Evolutionary conservation across 2,797 vertebrate species (phyloP), one percentile per base, ranked within the genome.

Genomic region (Enteromius unitaeniatus): DNA sequence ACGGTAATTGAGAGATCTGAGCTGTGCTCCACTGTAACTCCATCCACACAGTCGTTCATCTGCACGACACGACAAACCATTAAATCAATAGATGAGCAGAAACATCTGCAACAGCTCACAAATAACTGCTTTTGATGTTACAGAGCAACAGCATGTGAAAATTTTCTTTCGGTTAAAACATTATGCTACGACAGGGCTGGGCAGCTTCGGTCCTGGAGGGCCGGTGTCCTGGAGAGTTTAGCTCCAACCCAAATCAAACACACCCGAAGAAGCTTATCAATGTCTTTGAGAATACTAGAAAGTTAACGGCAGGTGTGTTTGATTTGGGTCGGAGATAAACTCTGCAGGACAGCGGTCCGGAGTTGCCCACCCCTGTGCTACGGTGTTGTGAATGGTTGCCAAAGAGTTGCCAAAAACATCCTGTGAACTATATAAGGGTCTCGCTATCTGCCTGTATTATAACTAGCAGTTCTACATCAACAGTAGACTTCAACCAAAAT

Each of bases 11-110:
- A 97, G 26, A 99, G 95, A 87, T 95, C 95, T 34, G 97, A 97
- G 87, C 92, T 97, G 92, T 97, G 97, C 85, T 99, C 97, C 87
- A 99, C 96, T 89, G 94, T 95, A 86, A 99, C 96, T 76, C 98
- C 98, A 79, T 99, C 97, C 90, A 99, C 91, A 94, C 92, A 96
- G 91, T 99, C 98, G 88, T 97, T 99, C 88, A 99, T 95, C 98
- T 99, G 73, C 2, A 78, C 15, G 10, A 81, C 34, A 85, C 15
- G 14, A 60, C 23, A 78, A 9, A n/a, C 2, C 31, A 17, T 13
- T 9, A 13, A 6, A 81, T 81, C 26, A 77, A 85, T 34, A 83
- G 14, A 55, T 40, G 3, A 31, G 55, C 49, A 26, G 15, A 28
- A 85, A 76, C 19, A 74, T n/a, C 19, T 37, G 53, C 3, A 11